Percentiles rank a stretch among this genome's conserved stretches.
These are phyloP conservation scores for Heteropelma amictum DNA, from an alignment of 2,888 invertebrate genomes.

Conservation along the genomic window DNA sequence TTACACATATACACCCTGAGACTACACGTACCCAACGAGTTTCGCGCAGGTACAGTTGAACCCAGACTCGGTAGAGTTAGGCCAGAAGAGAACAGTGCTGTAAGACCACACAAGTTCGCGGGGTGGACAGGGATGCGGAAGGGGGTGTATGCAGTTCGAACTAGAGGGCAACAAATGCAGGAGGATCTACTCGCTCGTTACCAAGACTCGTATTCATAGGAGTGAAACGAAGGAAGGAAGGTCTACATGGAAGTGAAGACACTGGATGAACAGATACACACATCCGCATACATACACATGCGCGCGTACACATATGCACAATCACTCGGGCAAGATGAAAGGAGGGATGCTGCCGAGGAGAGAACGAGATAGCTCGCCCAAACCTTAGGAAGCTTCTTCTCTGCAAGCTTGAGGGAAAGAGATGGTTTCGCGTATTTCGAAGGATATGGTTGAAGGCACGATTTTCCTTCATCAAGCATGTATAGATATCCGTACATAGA, in stretches of 20 bases:
- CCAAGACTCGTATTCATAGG: constrained; percentile 41
- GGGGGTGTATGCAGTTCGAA: constrained; percentile 15
- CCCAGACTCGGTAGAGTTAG: constrained; percentile 51
- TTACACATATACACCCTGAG: constrained; percentile 23
- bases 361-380: constrained; percentile 3
- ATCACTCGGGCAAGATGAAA: constrained; percentile 1
- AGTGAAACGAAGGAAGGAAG: constrained; percentile 14
- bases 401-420: not conserved
- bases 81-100: constrained; percentile 27
- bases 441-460: constrained; percentile 7
- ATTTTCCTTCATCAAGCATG: constrained; percentile 16
- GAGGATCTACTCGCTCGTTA: not conserved
- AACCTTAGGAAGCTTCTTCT: constrained; percentile 16
- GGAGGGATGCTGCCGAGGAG: constrained; percentile 3
- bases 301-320: constrained; percentile 6
- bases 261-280: constrained; percentile 13
- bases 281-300: constrained; percentile 10
- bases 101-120: constrained; percentile 40
- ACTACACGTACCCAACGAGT: not conserved
- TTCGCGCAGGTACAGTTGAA: constrained; percentile 29
- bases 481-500: not conserved
- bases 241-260: constrained; percentile 36
- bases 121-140: not conserved
- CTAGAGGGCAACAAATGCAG: constrained; percentile 32
- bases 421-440: constrained; percentile 14